These are phyloP conservation scores for Seladonia tumulorum DNA, from an alignment of 2,888 invertebrate species.

Conservation along the genomic window DNA sequence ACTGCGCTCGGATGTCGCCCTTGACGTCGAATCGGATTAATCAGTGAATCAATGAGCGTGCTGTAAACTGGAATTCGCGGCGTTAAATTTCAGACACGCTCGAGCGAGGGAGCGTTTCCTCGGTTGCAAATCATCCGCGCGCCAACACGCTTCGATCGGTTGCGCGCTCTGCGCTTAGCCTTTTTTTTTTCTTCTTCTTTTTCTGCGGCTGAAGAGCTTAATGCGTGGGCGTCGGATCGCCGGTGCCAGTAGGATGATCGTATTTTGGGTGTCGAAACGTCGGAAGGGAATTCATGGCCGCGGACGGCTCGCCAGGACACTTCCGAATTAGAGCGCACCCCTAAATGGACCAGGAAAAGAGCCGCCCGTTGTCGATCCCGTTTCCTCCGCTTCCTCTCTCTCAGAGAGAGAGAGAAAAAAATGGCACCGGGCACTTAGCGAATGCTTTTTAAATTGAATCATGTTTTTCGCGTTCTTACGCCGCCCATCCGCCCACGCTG, in stretches of 20 bases:
- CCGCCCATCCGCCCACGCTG: background rate
- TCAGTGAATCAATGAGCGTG: background rate
- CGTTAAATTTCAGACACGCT: background rate
- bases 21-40: background rate
- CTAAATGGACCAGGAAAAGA: conserved; percentile 63
- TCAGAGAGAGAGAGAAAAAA: conserved; percentile 64
- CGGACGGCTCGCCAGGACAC: conserved; percentile 51
- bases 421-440: conserved; percentile 77
- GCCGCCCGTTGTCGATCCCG: conserved; percentile 52
- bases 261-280: conserved; percentile 70
- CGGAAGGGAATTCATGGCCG: conserved; percentile 69
- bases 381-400: no score
- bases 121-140: conserved; percentile 51
- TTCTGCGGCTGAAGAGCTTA: conserved; percentile 27
- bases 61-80: background rate
- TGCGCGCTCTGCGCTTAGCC: background rate
- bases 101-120: background rate
- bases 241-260: conserved; percentile 56
- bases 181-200: background rate
- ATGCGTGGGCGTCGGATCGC: conserved; percentile 46
- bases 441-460: conserved; percentile 82
- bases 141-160: conserved; percentile 36
- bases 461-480: conserved; percentile 58
- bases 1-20: background rate
- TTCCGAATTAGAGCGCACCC: conserved; percentile 65